Base-by-base conservation (phyloP, 2,113 vertebrate genomes). In the Origma solitaria region DNA sequence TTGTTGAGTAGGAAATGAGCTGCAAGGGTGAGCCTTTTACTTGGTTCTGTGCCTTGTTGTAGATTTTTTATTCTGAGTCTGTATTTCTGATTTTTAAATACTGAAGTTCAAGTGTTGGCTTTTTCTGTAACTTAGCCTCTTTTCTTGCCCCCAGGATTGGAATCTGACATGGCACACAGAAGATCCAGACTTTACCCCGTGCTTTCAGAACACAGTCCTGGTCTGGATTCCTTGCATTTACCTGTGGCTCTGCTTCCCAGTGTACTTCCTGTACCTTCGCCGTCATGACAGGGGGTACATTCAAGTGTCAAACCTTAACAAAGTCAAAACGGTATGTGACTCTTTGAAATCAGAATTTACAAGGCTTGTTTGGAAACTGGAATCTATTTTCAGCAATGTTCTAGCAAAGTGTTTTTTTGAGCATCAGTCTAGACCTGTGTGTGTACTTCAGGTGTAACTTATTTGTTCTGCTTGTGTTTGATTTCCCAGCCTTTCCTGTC, bases 191-290 rank as follows among this genome's bases (percentile, higher is more conserved):
- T 97, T 99, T 96, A 99, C 99, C 49, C 98, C 54, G 11, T 99
- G 99, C 98, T 99, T 99, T 97, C 99, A 99, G 97, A 99, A 98
- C 97, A 99, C 99, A 0, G 82, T 98, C 25, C 98, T 99, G n/a
- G 75, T 98, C 28, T 99, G 98, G 99, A 95, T 98, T 93, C 99
- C 99, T 70, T 99, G 99, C 57, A 2, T 98, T 91, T 99, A 99
- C 97, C 98, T 99, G 95, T 99, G 99, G 99, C 13, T 96, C 31
- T 98, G 98, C 93, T 98, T 98, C 50, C 99, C 99, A 3, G 57
- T 99, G 96, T 99, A 99, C 96, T 95, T 96, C 60, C 14, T 99
- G 28, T 98, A 99, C 96, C 99, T 99, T 50, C 98, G 96, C 66
- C 83, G 23, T 40, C 98, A 99, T 69, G 94, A 98, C 95, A 96